Evolutionary conservation across 2,888 invertebrate genomes (phyloP), one percentile per base, ranked within the genome.

Genomic region (Dendrolimus pini): DNA sequence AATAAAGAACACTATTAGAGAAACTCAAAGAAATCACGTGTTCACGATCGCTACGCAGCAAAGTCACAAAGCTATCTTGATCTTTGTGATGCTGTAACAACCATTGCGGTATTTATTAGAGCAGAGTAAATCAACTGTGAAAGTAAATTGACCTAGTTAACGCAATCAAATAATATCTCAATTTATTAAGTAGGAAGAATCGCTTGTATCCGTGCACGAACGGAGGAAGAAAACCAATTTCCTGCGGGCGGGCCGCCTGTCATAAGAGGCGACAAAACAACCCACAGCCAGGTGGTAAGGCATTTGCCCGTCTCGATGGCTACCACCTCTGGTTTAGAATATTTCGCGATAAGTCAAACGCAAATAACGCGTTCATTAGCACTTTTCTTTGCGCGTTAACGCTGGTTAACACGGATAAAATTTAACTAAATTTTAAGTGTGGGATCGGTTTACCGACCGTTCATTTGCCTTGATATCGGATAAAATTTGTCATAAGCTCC

Each of bases 41-140:
- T 58, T 55, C 18, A 42, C 47, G 9, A 47, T 47, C 47, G 9
- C 47, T 47, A 47, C 47, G 47, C 12, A 47, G 47, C 47, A 30
- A 30, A 30, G 6, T 30, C 30, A 76, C 71, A 78, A 74, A 74
- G 69, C 67, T 76, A 79, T 79, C 79, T 72, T 57, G 68, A 74
- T 71, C 66, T 62, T 9, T 55, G 60, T 53, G 57, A 47, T 72
- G 71, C 70, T 63, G 75, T 77, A 76, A 77, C 69, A 68, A 64
- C 60, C 59, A 60, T 68, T 58, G 65, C 61, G 61, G 70, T 68
- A 71, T 62, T 72, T 71, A 76, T 69, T 73, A 66, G 68, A 72
- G 68, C 68, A 68, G 65, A 67, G 59, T 69, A 71, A 77, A 78
- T 77, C 69, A 72, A 63, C 69, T 74, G 74, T 70, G 74, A 77